Percentiles rank a stretch among this genome's conserved stretches.
These are phyloP conservation scores for human DNA, from an alignment of 2,113 vertebrate species.

Conservation along the genomic window GRCh38 chr6:63530501-63531000, in stretches of 20 bases:
- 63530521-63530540: background rate
- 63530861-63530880: background rate
- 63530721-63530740: slow-evolving; percentile 37
- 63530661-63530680: background rate
- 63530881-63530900: background rate
- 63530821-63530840: background rate
- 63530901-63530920: background rate
- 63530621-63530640: background rate
- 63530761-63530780: background rate
- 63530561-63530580: background rate
- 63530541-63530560: background rate
- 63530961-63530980: background rate
- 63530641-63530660: background rate
- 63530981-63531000: background rate
- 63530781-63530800: slow-evolving; percentile 37
- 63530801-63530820: slow-evolving; percentile 7
- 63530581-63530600: background rate
- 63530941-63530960: background rate
- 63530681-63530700: background rate
- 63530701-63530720: background rate
- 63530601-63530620: background rate
- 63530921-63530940: background rate
- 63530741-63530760: background rate
- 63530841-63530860: background rate
- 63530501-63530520: background rate